These are phyloP conservation scores for Oreohelix idahoensis DNA, from an alignment of 1,140 invertebrate species.

Conservation along the genomic window DNA sequence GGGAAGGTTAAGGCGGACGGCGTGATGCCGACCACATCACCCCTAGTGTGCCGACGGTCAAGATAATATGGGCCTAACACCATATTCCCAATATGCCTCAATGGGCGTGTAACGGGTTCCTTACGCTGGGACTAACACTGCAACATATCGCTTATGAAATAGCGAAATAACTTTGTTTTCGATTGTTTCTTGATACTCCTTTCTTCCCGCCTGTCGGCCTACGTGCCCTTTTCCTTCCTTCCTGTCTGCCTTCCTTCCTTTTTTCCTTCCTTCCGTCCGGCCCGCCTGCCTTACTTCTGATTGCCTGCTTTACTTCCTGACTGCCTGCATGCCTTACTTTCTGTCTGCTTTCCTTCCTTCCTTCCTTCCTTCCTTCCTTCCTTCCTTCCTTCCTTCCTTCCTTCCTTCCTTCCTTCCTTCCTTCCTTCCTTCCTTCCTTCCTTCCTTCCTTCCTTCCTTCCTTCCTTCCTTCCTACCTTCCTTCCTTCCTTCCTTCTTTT, in stretches of 20 bases:
- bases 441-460: constrained; percentile 34
- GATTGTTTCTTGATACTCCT: no score
- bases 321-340: neutral
- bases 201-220: no score
- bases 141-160: no score
- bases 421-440: constrained; percentile 31
- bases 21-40: no score
- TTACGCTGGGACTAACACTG: no score
- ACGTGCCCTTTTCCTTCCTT: neutral
- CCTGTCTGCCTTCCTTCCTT: neutral
- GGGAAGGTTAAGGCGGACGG: no score
- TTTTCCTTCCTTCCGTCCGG: neutral
- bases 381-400: neutral
- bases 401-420: constrained; percentile 28
- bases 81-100: no score
- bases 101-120: no score
- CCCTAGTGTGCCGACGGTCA: no score
- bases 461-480: constrained; percentile 34
- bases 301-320: neutral
- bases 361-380: constrained; percentile 25
- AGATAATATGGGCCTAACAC: no score
- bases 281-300: neutral
- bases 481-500: constrained; percentile 30
- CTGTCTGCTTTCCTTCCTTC: constrained; percentile 24
- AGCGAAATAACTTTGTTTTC: no score